Base-by-base conservation (phyloP, 2,113 vertebrate genomes). In the Balaeniceps rex region DNA sequence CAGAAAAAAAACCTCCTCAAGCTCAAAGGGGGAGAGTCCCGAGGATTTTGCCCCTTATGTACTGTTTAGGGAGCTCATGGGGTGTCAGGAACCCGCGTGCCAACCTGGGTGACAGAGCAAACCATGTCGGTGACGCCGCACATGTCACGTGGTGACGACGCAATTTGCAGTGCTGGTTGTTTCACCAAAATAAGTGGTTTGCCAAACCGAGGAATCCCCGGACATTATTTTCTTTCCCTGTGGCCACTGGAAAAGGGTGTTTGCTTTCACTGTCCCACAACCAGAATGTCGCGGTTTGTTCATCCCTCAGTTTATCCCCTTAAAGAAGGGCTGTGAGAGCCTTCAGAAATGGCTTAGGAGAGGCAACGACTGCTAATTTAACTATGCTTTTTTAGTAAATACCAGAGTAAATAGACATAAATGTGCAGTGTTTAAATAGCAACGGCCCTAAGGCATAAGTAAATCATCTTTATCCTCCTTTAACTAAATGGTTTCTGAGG, bases 381-480 rank as follows among this genome's bases (percentile, higher is more conserved):
- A 64, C 88, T 76, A 12, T 63, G 90, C 78, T 95, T 95, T 96
- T 96, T 94, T 84, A 95, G 93, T 97, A 97, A 97, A 97, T 97
- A 97, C 96, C 96, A 93, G 88, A 94, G 91, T 86, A 94, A 93
- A 97, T 82, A 96, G 94, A 95, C 86, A 93, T 91, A 96, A 96
- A 97, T 90, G 81, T 80, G 54, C 65, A 28, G 84, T 94, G 95
- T 96, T 98, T 96, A 97, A 98, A 97, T 93, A 95, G 92, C 83
- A 93, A 83, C 88, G 93, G 77, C 97, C 97, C 42, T 63, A 76
- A 96, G 97, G 97, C 91, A 25, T 87, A 91, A 93, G 95, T 96
- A 97, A 97, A 95, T 97, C 74, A 96, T 95, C 89, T 96, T 97
- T 94, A 97, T 96, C 96, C 93, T 96, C 93, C 94, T 97, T 96